Evolutionary conservation across 2,797 vertebrate genomes (phyloP).

Genomic region (Gymnoscopelus microlampas): DNA sequence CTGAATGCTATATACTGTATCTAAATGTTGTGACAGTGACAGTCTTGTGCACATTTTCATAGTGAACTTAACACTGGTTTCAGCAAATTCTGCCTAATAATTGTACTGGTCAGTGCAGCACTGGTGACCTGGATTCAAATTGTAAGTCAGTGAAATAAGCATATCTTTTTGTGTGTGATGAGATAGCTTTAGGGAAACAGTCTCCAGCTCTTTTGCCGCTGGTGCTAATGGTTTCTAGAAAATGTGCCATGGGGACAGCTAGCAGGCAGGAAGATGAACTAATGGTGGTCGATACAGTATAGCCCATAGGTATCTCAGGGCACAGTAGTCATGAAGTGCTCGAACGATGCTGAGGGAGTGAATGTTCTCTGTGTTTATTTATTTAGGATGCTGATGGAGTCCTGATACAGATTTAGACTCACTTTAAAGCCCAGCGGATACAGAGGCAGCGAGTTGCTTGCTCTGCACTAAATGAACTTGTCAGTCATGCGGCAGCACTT

Average conservation of each 20-base stretch:
- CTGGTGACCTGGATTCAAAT: neutral
- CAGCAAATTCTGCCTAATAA: neutral
- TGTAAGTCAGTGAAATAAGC: neutral
- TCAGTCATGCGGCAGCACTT: conserved; percentile 58
- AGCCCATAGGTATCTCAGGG: conserved; percentile 36
- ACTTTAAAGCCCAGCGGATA: conserved; percentile 48
- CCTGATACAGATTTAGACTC: conserved; percentile 68
- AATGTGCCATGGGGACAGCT: conserved; percentile 18
- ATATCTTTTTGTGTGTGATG: neutral
- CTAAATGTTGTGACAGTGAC: too few species aligned
- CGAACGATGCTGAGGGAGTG: conserved; percentile 30
- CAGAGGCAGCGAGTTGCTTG: conserved; percentile 27
- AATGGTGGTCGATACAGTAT: conserved; percentile 23
- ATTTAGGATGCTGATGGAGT: conserved; percentile 61
- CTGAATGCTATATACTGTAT: too few species aligned
- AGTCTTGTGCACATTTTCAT: neutral
- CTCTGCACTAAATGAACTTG: conserved; percentile 47
- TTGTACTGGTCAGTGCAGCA: neutral
- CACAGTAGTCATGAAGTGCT: conserved; percentile 26
- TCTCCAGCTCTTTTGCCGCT: neutral
- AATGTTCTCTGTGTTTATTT: conserved; percentile 62
- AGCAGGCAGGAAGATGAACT: conserved; percentile 28
- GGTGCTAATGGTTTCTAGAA: neutral
- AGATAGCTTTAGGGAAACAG: neutral
- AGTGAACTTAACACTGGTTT: neutral